Conservation (phyloP, 2,888 invertebrate genomes). For the Ernsta delagoae region DNA sequence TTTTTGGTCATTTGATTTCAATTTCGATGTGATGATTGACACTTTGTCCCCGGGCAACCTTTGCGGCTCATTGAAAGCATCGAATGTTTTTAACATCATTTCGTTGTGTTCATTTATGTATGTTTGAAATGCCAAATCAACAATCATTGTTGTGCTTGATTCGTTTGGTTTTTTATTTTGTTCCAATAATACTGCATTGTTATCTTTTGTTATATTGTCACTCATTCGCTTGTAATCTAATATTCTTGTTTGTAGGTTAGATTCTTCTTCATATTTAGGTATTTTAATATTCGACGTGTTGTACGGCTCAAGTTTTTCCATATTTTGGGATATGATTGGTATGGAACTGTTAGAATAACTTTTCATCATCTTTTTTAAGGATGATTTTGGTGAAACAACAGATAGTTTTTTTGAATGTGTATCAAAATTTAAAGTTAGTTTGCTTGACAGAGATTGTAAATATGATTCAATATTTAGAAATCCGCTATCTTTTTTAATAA, state of each 20-base stretch:
- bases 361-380: no score
- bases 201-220: background rate
- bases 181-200: background rate
- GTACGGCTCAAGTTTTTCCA: background rate
- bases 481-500: no score
- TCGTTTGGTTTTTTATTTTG: background rate
- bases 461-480: no score
- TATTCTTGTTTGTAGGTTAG: background rate
- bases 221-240: background rate
- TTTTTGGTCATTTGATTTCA: constrained; percentile 50
- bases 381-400: no score
- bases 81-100: constrained; percentile 56
- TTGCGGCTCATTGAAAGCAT: constrained; percentile 44
- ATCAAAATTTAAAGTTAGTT: no score
- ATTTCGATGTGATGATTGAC: constrained; percentile 52
- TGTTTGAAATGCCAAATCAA: constrained; percentile 62
- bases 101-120: constrained; percentile 55
- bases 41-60: constrained; percentile 49
- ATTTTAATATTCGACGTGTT: background rate
- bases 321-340: background rate
- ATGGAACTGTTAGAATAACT: background rate
- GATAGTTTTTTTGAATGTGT: no score
- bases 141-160: background rate
- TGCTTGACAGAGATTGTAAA: no score
- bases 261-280: background rate